phyloP scores from a whole-genome alignment of 1,140 invertebrate genomes.

The Varroa destructor region DNA sequence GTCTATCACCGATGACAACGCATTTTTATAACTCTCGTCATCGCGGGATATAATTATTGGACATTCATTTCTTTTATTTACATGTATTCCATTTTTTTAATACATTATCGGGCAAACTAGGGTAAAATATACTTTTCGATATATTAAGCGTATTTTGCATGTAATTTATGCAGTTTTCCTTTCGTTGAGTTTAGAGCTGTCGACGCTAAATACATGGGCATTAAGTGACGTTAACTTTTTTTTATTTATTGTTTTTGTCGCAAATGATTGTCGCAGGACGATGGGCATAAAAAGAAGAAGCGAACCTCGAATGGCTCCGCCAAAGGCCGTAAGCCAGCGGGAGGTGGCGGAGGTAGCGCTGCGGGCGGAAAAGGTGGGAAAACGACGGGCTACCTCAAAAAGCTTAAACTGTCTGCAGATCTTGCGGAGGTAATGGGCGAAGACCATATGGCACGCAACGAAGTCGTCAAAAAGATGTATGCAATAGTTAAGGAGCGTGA shows the following conservation, averaged over 20 bases:
- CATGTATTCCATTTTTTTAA: too few relatives aligned
- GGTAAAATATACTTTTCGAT: too few relatives aligned
- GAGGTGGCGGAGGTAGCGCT: conserved; percentile 32
- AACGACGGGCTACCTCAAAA: conserved; percentile 58
- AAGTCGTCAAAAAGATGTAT: conserved; percentile 85
- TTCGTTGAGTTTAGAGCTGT: too few relatives aligned
- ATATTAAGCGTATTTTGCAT: too few relatives aligned
- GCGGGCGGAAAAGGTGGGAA: conserved; percentile 41
- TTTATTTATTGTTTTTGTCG: too few relatives aligned
- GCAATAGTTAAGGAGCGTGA: conserved; percentile 79
- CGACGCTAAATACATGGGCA: too few relatives aligned
- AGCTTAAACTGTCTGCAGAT: conserved; percentile 67
- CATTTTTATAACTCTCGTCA: too few relatives aligned
- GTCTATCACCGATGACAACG: not conserved
- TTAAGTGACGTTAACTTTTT: too few relatives aligned
- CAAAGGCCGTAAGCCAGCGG: conserved; percentile 32
- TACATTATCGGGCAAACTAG: too few relatives aligned
- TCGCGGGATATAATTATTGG: too few relatives aligned
- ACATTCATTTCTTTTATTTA: too few relatives aligned
- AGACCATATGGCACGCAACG: conserved; percentile 69
- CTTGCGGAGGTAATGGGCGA: conserved; percentile 68
- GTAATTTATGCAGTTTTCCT: too few relatives aligned
- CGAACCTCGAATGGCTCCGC: conserved; percentile 12
- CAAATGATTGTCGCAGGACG: conserved; percentile 31
- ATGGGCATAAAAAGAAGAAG: conserved; percentile 34